Evolutionary conservation across 2,797 vertebrate genomes (phyloP).

Genomic region (Lutjanus campechanus): DNA sequence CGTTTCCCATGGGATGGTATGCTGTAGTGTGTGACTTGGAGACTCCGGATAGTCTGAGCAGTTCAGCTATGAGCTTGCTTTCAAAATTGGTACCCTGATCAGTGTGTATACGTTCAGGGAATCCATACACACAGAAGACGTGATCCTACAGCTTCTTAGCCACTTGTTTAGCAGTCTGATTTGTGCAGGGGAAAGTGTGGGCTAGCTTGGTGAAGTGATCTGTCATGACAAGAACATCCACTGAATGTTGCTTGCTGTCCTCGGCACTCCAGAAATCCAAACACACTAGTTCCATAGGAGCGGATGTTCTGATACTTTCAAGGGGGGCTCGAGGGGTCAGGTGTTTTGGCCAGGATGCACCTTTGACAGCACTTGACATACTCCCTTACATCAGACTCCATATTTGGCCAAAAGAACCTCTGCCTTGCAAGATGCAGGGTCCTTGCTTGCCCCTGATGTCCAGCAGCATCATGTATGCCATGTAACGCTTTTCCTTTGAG

Average conservation of each 20-base stretch:
- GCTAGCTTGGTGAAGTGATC: conserved; percentile 56
- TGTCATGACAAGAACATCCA: conserved; percentile 48
- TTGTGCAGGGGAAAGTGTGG: conserved; percentile 37
- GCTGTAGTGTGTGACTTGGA: conserved; percentile 12
- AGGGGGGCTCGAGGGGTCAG: conserved; percentile 43
- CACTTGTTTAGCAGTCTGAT: conserved; percentile 44
- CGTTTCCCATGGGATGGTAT: conserved; percentile 39
- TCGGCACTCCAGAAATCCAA: conserved; percentile 56
- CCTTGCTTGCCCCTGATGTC: conserved; percentile 27
- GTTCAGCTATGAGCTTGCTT: conserved; percentile 29
- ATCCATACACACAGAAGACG: conserved; percentile 20
- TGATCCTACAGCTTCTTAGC: conserved; percentile 38
- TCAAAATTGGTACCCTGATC: conserved; percentile 42
- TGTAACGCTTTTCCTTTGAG: not conserved
- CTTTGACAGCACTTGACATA: conserved; percentile 37
- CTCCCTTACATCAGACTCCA: conserved; percentile 37
- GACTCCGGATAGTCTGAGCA: conserved; percentile 7
- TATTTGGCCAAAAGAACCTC: conserved; percentile 42
- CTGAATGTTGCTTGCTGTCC: conserved; percentile 30
- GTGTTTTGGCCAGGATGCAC: conserved; percentile 46
- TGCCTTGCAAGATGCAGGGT: conserved; percentile 23
- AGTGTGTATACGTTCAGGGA: not conserved
- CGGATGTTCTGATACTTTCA: conserved; percentile 41
- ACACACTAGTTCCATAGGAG: conserved; percentile 52
- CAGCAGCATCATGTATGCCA: conserved; percentile 1